These are phyloP conservation scores for Lasioglossum villosulum DNA, from an alignment of 2,888 invertebrate genomes.

Conservation along the genomic window DNA sequence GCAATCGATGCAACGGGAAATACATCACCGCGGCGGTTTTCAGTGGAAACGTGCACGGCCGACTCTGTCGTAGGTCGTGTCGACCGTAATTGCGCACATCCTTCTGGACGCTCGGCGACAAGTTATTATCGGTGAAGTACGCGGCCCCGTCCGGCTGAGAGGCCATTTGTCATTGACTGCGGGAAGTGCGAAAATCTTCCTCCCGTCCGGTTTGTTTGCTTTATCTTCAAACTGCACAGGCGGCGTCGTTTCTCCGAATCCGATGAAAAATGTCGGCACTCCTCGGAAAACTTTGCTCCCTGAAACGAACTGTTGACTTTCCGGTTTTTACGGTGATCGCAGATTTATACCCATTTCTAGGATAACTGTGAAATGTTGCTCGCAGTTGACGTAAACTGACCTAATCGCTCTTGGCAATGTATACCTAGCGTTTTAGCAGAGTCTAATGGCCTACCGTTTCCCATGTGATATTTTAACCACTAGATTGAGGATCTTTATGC, in stretches of 20 bases:
- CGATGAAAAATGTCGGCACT: background rate
- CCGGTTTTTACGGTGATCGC: background rate
- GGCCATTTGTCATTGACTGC: conserved; percentile 61
- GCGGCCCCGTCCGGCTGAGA: conserved; percentile 39
- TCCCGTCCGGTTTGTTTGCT: conserved; percentile 27
- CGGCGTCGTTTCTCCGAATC: background rate
- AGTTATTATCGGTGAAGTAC: conserved; percentile 69
- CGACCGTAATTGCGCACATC: conserved; percentile 64
- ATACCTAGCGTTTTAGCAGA: background rate
- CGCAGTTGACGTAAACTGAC: background rate
- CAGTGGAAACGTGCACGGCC: conserved; percentile 25
- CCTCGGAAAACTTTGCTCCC: background rate
- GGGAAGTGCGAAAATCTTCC: conserved; percentile 43
- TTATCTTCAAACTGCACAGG: conserved; percentile 23
- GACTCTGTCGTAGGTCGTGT: conserved; percentile 60
- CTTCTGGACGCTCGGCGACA: conserved; percentile 51
- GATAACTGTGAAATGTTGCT: background rate
- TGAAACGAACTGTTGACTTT: background rate
- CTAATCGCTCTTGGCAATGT: background rate
- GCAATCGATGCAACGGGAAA: background rate
- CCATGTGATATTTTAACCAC: background rate
- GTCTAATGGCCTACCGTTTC: background rate
- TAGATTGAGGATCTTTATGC: too few relatives aligned
- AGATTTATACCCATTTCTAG: background rate
- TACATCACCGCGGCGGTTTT: conserved; percentile 20